A percentile compares a stretch with the other conserved stretches of the same genome.
Evolutionary conservation across 2,797 vertebrate genomes (phyloP).

Genomic region (Falco concolor): DNA sequence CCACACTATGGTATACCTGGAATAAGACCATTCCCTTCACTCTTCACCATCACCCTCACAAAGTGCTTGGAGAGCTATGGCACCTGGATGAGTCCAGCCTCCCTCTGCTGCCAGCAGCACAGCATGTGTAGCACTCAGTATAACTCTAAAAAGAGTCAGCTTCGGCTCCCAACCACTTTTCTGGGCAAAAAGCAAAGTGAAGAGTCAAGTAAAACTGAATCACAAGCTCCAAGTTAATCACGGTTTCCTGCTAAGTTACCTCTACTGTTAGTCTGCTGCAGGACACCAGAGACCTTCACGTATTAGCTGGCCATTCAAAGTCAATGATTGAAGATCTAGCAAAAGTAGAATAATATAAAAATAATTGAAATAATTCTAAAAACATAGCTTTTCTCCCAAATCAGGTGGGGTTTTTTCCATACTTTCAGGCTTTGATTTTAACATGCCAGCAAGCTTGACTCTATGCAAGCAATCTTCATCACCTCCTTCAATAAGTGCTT

Average conservation of each 20-base stretch:
- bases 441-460: background rate
- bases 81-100: background rate
- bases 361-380: slow-evolving; percentile 14
- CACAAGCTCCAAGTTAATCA: background rate
- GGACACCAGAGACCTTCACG: background rate
- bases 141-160: background rate
- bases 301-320: background rate
- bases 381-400: background rate
- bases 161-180: background rate
- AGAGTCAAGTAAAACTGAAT: slow-evolving; percentile 26
- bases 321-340: background rate
- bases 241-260: background rate
- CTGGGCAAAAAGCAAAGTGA: background rate
- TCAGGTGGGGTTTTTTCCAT: background rate
- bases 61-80: background rate
- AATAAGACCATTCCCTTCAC: background rate
- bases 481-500: background rate
- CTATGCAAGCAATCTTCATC: background rate
- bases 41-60: background rate
- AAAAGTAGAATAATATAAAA: background rate
- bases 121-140: background rate
- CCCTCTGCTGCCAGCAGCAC: background rate
- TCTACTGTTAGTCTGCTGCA: background rate
- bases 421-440: slow-evolving; percentile 1
- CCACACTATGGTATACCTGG: background rate